Base-by-base conservation (phyloP, 2,888 invertebrate species). In the Cephus sareptanus region DNA sequence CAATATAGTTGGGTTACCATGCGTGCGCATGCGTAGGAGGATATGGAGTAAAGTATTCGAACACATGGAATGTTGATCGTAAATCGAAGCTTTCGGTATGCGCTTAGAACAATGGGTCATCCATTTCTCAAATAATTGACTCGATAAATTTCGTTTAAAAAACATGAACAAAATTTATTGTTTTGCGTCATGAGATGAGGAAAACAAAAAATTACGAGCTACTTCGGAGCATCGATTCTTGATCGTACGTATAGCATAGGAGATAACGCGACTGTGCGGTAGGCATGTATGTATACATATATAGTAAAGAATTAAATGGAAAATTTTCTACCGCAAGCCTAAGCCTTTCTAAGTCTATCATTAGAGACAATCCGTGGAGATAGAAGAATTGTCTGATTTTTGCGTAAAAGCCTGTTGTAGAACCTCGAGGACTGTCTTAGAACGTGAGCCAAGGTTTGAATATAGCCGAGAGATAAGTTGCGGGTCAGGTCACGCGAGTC, bases 401-500 rank as follows among this genome's bases (percentile, higher is more conserved):
- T 23, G 23, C 23, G 56, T 56, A 9, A 56, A 56, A 23, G 56
- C 9, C 56, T 56, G 9, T 23, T 9, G 56, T 56, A 56, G 56
- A 23, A 56, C 56, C 56, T 56, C 56, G 23, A 56, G 56, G 56
- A 56, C 56, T 56, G 40, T 56, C 40, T 56, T 23, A 56, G 56
- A 56, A 56, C 56, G 56, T 56, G 56, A 56, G 71, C 71, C 71
- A 34, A 71, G 71, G 71, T 71, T 71, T 71, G 71, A 71, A 15
- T 71, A 79, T 78, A 79, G 77, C 74, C 34, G 31, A 13, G 75
- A 80, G 76, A 81, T 80, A 83, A 78, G 76, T 81, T 77, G 77
- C 79, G 80, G 37, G 76, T 80, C 80, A 77, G 83, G 85, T 85
- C 85, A 84, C 82, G 83, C 82, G 81, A 83, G 80, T 77, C 75